Percentiles rank a stretch among this genome's conserved stretches.
Evolutionary conservation across 2,888 invertebrate species (phyloP).

Genomic region (Drosophila ezoana): DNA sequence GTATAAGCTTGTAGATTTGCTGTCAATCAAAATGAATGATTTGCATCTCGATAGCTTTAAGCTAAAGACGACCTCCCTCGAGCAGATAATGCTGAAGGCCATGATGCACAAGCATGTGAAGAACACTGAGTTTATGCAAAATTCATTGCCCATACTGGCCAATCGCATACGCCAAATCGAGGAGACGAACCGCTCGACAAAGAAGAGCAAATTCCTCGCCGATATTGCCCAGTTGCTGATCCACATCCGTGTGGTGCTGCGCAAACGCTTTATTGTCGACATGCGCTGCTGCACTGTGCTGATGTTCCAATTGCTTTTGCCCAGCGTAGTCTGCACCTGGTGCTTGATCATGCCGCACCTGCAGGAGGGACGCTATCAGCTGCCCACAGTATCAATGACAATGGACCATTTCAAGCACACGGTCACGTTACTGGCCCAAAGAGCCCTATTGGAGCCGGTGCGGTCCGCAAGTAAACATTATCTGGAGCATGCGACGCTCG

Average conservation of each 20-base stretch:
- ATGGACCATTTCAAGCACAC: neutral
- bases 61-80: slow-evolving; percentile 91
- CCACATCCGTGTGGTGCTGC: slow-evolving; percentile 33
- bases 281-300: slow-evolving; percentile 25
- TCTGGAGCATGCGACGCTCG: neutral
- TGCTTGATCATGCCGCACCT: slow-evolving; percentile 18
- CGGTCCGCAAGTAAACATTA: slow-evolving; percentile 23
- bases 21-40: slow-evolving; percentile 86
- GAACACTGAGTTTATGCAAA: neutral
- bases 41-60: slow-evolving; percentile 91
- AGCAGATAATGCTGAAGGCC: slow-evolving; percentile 89
- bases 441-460: neutral
- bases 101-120: slow-evolving; percentile 2
- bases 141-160: slow-evolving; percentile 13
- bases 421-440: slow-evolving; percentile 15
- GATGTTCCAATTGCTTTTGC: slow-evolving; percentile 35
- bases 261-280: slow-evolving; percentile 37
- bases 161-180: slow-evolving; percentile 15
- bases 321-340: slow-evolving; percentile 28
- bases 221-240: neutral
- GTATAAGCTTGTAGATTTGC: slow-evolving; percentile 87
- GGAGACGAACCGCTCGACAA: neutral
- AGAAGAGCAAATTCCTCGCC: neutral
- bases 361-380: neutral
- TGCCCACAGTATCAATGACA: neutral